A percentile compares a stretch with the other conserved stretches of the same genome.
Conservation (phyloP, 2,113 vertebrate genomes). For the Scartelaos histophorus region DNA sequence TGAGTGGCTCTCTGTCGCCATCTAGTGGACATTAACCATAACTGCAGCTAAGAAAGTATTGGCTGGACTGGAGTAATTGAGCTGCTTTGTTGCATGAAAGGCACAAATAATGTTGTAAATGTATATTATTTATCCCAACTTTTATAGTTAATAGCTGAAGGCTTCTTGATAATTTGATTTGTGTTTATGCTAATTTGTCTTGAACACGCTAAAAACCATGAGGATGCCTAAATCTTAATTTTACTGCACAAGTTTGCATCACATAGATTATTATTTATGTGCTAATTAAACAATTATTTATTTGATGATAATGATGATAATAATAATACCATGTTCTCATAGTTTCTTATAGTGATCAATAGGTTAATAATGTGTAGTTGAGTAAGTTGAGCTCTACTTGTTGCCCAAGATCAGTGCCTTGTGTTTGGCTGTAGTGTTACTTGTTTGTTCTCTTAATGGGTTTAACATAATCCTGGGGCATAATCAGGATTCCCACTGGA, state of each 20-base stretch:
- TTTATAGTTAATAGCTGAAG: too few species aligned
- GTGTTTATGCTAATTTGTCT: too few species aligned
- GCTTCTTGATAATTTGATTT: too few species aligned
- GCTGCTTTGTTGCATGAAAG: background rate
- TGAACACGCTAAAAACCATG: too few species aligned
- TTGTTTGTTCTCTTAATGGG: constrained; percentile 47
- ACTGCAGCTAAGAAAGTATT: background rate
- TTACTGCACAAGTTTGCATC: too few species aligned
- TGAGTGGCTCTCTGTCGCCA: constrained; percentile 69
- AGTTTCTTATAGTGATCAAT: background rate
- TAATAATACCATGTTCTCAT: background rate
- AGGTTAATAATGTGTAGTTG: background rate
- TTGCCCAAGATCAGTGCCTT: background rate
- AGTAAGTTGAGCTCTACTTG: background rate
- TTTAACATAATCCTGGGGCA: constrained; percentile 54
- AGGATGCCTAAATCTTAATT: too few species aligned
- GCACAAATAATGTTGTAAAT: background rate
- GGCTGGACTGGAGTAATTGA: background rate
- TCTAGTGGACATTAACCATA: constrained; percentile 15
- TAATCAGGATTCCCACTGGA: constrained; percentile 45
- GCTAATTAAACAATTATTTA: background rate
- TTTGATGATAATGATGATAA: background rate
- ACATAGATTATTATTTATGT: background rate
- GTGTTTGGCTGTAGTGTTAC: constrained; percentile 17
- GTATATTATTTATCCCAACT: too few species aligned